Evolutionary conservation across 2,888 invertebrate species (phyloP).

Genomic region (Orchestes rusci): DNA sequence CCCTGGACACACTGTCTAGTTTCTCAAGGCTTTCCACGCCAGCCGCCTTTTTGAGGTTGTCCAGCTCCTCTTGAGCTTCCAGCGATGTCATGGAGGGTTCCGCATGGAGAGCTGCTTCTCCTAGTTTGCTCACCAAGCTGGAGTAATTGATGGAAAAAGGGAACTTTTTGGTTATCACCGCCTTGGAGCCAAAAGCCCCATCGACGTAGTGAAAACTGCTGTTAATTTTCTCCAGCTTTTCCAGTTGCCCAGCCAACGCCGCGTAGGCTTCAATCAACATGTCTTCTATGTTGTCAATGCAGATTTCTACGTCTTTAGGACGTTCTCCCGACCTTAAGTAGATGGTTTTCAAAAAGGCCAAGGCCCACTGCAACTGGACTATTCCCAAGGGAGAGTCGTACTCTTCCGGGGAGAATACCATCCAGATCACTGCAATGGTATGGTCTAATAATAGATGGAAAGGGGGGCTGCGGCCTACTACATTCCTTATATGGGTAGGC

Average conservation of each 20-base stretch:
- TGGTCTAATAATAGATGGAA: conserved; percentile 43
- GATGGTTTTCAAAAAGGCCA: conserved; percentile 40
- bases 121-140: conserved; percentile 31
- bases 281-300: conserved; percentile 40
- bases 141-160: conserved; percentile 40
- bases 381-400: conserved; percentile 36
- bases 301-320: conserved; percentile 40
- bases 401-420: conserved; percentile 36
- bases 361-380: conserved; percentile 44
- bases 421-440: conserved; percentile 43
- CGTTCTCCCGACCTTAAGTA: conserved; percentile 36
- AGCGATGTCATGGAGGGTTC: conserved; percentile 27
- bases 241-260: conserved; percentile 28
- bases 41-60: conserved; percentile 30
- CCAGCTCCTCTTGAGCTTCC: conserved; percentile 29
- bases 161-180: conserved; percentile 26
- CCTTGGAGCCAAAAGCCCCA: conserved; percentile 25
- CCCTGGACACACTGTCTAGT: conserved; percentile 31
- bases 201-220: conserved; percentile 27
- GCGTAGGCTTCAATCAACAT: conserved; percentile 41
- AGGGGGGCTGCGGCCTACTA: conserved; percentile 38
- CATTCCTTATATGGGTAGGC: conserved; percentile 28
- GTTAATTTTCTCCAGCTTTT: conserved; percentile 22
- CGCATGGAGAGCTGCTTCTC: conserved; percentile 4
- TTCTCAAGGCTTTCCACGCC: conserved; percentile 33